Conservation (phyloP, 2,888 invertebrate species). For the Lithophane leautieri region DNA sequence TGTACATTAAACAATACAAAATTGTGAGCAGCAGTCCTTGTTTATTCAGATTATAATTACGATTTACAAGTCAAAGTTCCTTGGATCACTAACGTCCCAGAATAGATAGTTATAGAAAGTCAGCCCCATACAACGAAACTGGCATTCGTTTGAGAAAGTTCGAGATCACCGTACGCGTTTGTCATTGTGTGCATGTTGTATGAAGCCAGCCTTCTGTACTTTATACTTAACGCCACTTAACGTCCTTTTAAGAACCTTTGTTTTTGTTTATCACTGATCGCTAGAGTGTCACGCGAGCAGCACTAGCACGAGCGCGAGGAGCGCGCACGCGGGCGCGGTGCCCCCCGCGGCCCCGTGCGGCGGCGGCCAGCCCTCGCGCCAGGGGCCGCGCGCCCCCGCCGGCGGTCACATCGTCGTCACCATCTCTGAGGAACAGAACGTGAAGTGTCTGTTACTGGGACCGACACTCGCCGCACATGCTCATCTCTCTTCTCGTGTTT, state of each 20-base stretch:
- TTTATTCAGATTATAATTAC: slow-evolving; percentile 67
- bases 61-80: slow-evolving; percentile 61
- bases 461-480: too few relatives aligned
- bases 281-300: slow-evolving; percentile 72
- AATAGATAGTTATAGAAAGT: background rate
- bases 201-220: background rate
- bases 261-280: slow-evolving; percentile 34
- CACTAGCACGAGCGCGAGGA: slow-evolving; percentile 48
- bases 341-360: slow-evolving; percentile 61
- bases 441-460: background rate
- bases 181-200: background rate
- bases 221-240: slow-evolving; percentile 6
- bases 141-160: background rate
- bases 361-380: slow-evolving; percentile 85
- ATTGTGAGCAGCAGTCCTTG: slow-evolving; percentile 72
- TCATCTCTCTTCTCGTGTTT: background rate
- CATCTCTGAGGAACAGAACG: slow-evolving; percentile 76
- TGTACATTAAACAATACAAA: slow-evolving; percentile 65
- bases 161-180: background rate
- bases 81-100: slow-evolving; percentile 35
- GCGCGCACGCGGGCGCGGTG: slow-evolving; percentile 55
- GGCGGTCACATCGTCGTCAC: slow-evolving; percentile 88
- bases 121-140: background rate
- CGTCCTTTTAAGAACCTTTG: slow-evolving; percentile 53
- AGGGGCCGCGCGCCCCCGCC: slow-evolving; percentile 78